phyloP scores from a whole-genome alignment of 2,113 vertebrate species.

The Ellobius talpinus region DNA sequence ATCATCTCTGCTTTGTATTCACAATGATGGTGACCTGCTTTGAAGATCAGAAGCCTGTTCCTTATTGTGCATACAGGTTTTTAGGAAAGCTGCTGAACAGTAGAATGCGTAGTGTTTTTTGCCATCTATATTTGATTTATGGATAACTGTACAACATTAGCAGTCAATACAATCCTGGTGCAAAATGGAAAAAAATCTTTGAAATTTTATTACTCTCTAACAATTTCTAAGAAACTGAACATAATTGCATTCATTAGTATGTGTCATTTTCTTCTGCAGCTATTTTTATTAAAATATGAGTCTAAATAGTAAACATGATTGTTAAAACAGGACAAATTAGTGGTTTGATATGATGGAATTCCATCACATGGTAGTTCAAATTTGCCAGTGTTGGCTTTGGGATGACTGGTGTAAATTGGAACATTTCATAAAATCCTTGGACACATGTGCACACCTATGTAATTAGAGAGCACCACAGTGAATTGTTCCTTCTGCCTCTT shows the following conservation, averaged over 20 bases:
- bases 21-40: not conserved
- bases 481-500: not conserved
- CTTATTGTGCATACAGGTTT: not conserved
- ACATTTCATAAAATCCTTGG: not conserved
- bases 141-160: not conserved
- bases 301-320: not conserved
- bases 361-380: not conserved
- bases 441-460: not conserved
- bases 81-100: not conserved
- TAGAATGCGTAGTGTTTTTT: not conserved
- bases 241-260: not conserved
- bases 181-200: not conserved
- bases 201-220: not conserved
- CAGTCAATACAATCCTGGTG: not conserved
- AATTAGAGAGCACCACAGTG: not conserved
- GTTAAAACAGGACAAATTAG: not conserved
- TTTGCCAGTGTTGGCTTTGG: not conserved
- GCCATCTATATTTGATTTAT: not conserved
- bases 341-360: not conserved
- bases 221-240: not conserved
- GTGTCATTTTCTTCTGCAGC: not conserved
- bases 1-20: not conserved
- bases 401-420: too few species aligned
- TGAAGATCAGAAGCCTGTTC: not conserved
- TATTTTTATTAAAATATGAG: not conserved